Evolutionary conservation across 1,140 invertebrate genomes (phyloP), one percentile per base, ranked within the genome.

Genomic region (Caenorhabditis inopinata): DNA sequence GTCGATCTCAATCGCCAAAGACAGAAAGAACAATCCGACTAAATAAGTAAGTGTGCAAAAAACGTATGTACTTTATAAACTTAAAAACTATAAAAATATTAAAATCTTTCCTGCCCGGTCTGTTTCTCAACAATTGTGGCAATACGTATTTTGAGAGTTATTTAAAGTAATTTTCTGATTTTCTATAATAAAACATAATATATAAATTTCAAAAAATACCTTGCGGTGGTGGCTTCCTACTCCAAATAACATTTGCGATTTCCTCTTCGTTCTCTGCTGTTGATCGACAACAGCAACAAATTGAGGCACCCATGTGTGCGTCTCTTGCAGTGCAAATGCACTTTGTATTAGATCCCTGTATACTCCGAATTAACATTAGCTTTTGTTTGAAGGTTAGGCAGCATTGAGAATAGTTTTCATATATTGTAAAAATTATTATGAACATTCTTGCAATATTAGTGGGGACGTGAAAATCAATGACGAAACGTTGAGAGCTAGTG

Each of bases 241-340:
- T 68, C 58, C 35, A 68, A 38, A 68, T 68, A 29, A 68, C 58
- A 68, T 32, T 68, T 2, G 58, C 38, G 4, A 68, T 7, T 32
- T 68, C 29, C 32, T 68, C 58, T 3, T 68, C 21, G 6, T 68
- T 18, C 58, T 68, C 58, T 3, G 14, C 32, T 3, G 35, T 32
- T 32, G 58, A 68, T 42, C 58, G 32, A 18, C 58, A 68, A 16
- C 58, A 68, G 58, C 58, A 68, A 32, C 58, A 68, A 68, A 68
- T 68, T 29, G 32, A 21, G 2, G 12, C 58, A 32, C 58, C 58
- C 58, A 68, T 68, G 5, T 38, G 32, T 3, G n/a, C n/a, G n/a
- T n/a, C n/a, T n/a, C 32, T 25, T 6, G 23, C 49, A 16, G 21
- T 18, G 27, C 53, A 58, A n/a, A 32, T 35, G 53, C 53, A 58